Evolutionary conservation across 2,797 vertebrate species (phyloP).

Genomic region (Sylvilagus floridanus): DNA sequence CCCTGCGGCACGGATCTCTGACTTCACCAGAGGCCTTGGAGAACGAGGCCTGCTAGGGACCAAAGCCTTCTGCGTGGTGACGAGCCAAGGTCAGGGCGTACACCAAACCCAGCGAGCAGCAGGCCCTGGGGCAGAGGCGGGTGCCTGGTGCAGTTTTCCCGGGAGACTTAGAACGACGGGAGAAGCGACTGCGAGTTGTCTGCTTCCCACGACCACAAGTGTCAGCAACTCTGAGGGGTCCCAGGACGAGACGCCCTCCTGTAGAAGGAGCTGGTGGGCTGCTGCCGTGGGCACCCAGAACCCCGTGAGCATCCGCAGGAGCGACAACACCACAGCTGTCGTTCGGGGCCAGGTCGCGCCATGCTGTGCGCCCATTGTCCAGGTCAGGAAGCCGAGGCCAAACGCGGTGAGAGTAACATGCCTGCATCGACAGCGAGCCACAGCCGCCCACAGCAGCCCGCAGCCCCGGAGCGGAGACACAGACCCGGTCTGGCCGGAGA

Average conservation of each 20-base stretch:
- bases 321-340: too few species aligned
- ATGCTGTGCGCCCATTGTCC: background rate
- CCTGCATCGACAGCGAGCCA: background rate
- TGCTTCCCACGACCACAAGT: fast-evolving
- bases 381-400: background rate
- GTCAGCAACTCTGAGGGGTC: background rate
- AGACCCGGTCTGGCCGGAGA: background rate
- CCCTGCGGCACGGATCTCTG: too few species aligned
- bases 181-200: background rate
- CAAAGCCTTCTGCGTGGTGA: background rate
- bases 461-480: background rate
- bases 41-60: background rate
- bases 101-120: background rate
- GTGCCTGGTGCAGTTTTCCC: background rate
- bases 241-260: background rate
- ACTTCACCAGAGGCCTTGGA: background rate
- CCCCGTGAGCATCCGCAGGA: too few species aligned
- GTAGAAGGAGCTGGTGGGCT: background rate
- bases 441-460: fast-evolving
- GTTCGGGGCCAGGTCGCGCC: too few species aligned
- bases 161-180: background rate
- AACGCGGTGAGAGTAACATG: background rate
- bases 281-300: too few species aligned
- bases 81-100: background rate
- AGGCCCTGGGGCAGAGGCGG: fast-evolving